Evolutionary conservation across 2,888 invertebrate genomes (phyloP).

Genomic region (Eupithecia inturbata): DNA sequence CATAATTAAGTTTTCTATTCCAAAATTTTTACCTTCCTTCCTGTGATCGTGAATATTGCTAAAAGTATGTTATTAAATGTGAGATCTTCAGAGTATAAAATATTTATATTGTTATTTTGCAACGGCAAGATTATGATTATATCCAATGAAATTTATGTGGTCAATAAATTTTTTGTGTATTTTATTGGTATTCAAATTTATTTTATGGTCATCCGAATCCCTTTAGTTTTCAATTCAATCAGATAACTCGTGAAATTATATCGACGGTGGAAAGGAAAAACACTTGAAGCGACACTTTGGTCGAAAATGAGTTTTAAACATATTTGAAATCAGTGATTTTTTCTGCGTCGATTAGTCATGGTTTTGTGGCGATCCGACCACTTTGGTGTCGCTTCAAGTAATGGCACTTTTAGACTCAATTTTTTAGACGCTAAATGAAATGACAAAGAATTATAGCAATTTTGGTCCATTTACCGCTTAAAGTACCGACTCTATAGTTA

Average conservation of each 20-base stretch:
- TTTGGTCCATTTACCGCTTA: too few relatives aligned
- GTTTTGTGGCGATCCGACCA: too few relatives aligned
- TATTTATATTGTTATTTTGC: constrained; percentile 79
- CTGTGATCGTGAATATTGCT: constrained; percentile 81
- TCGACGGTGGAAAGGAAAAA: too few relatives aligned
- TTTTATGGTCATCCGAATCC: constrained; percentile 12
- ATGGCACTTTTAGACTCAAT: too few relatives aligned
- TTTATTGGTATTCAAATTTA: constrained; percentile 55
- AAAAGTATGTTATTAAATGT: constrained; percentile 70
- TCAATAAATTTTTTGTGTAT: constrained; percentile 83
- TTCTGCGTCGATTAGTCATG: too few relatives aligned
- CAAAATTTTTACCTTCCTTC: constrained; percentile 81
- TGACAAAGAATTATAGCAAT: too few relatives aligned
- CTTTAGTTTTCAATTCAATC: neutral
- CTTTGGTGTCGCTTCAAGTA: too few relatives aligned
- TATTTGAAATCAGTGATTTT: too few relatives aligned
- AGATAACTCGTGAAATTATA: neutral
- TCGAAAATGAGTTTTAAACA: too few relatives aligned
- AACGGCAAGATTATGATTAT: constrained; percentile 67
- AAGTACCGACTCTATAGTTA: too few relatives aligned
- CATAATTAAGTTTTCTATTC: constrained; percentile 79
- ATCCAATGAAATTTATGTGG: constrained; percentile 80
- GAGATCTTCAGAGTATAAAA: constrained; percentile 74
- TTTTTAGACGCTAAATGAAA: too few relatives aligned
- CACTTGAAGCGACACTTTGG: too few relatives aligned